These are phyloP conservation scores for Diploscapter pachys DNA, from an alignment of 1,140 invertebrate genomes.

Conservation along the genomic window DNA sequence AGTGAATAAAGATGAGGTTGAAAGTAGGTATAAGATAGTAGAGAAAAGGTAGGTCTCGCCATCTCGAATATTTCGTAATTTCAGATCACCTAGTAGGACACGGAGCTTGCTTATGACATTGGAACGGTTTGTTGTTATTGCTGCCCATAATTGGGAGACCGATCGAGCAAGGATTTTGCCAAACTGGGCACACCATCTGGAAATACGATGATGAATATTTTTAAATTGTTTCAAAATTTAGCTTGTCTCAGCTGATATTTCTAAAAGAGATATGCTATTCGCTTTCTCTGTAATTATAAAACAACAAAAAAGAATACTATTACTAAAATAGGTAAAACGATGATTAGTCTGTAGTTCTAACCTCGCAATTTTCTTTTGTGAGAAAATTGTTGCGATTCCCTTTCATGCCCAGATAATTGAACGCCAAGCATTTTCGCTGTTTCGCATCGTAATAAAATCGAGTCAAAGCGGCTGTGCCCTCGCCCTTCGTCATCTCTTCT, in stretches of 20 bases:
- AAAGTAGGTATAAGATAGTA: too few species aligned
- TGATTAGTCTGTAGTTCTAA: constrained; percentile 20
- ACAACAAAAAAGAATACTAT: too few species aligned
- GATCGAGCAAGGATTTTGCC: constrained; percentile 47
- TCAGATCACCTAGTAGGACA: constrained; percentile 14
- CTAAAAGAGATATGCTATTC: too few species aligned
- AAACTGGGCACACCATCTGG: constrained; percentile 42
- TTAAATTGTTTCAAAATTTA: constrained; percentile 8
- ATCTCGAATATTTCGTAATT: too few species aligned
- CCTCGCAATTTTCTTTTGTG: constrained; percentile 39
- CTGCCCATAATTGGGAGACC: constrained; percentile 42
- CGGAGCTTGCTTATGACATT: constrained; percentile 32
- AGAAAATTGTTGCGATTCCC: constrained; percentile 43
- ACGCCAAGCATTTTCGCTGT: constrained; percentile 32
- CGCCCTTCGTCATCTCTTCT: constrained; percentile 38
- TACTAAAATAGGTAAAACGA: too few species aligned
- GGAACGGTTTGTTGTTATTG: constrained; percentile 28
- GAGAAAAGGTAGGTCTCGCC: too few species aligned
- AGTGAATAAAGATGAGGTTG: too few species aligned
- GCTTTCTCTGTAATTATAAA: too few species aligned
- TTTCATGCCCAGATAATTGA: constrained; percentile 39
- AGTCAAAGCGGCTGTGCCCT: constrained; percentile 31
- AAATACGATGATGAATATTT: neutral
- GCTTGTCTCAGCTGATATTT: too few species aligned
- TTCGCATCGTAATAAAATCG: constrained; percentile 38